Percentiles rank a stretch among this genome's conserved stretches.
phyloP scores from a whole-genome alignment of 2,797 vertebrate genomes.

The Manis pentadactyla region DNA sequence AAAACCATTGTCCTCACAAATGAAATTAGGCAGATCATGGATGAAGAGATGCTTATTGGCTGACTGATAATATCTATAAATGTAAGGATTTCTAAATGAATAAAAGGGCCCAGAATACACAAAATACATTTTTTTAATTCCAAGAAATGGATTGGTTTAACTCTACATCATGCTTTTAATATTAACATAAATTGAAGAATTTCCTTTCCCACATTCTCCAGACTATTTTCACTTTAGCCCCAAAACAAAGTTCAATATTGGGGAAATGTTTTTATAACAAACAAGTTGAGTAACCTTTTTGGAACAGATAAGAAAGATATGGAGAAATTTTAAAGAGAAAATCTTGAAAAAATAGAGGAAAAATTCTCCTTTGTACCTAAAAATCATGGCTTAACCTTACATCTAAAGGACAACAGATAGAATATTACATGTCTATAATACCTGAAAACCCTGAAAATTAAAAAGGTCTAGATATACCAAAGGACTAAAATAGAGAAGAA shows the following conservation, averaged over 20 bases:
- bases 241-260: neutral
- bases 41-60: conserved; percentile 1
- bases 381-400: neutral
- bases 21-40: conserved; percentile 5
- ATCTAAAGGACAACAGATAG: neutral
- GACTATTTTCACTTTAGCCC: conserved; percentile 20
- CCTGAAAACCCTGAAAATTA: conserved; percentile 3
- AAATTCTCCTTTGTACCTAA: neutral
- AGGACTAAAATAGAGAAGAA: neutral
- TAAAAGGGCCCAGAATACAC: neutral
- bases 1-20: conserved; percentile 4
- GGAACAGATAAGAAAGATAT: neutral
- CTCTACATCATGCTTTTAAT: neutral
- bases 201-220: conserved; percentile 12
- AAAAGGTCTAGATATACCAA: neutral
- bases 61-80: neutral
- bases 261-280: neutral
- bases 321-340: neutral
- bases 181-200: neutral
- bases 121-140: conserved; percentile 20
- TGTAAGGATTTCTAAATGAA: conserved; percentile 6
- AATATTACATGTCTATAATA: neutral
- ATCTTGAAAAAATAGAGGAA: neutral
- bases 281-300: neutral
- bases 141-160: neutral